phyloP scores from a whole-genome alignment of 2,888 invertebrate species.

The Papilio protenor region DNA sequence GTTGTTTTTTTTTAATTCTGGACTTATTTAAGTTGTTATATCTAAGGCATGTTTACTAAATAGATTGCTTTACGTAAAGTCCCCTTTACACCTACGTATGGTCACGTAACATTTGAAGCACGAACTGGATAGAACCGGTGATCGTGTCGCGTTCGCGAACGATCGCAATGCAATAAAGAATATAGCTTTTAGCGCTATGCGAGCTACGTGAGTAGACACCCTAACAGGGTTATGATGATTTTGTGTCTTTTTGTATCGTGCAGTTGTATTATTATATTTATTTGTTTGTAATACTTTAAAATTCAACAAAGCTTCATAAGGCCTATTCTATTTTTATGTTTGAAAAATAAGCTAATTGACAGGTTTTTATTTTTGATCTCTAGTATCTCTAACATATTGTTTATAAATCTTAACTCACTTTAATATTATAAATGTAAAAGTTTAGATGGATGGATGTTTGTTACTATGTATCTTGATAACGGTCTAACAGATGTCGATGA shows the following conservation, averaged over 20 bases:
- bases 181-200: slow-evolving; percentile 67
- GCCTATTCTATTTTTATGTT: neutral
- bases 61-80: slow-evolving; percentile 4
- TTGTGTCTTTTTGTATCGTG: slow-evolving; percentile 45
- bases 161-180: slow-evolving; percentile 63
- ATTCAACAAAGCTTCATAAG: neutral
- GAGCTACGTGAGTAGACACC: slow-evolving; percentile 51
- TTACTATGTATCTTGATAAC: too few relatives aligned
- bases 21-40: neutral
- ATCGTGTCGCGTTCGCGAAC: slow-evolving; percentile 51
- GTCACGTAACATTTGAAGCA: slow-evolving; percentile 66
- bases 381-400: too few relatives aligned
- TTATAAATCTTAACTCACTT: too few relatives aligned
- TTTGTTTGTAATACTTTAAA: slow-evolving; percentile 16
- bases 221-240: slow-evolving; percentile 56
- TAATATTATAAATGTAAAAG: too few relatives aligned
- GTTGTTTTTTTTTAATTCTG: neutral
- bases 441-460: too few relatives aligned
- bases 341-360: neutral
- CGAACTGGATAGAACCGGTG: slow-evolving; percentile 52
- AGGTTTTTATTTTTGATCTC: neutral
- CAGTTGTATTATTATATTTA: slow-evolving; percentile 25
- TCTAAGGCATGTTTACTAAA: neutral
- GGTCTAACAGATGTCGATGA: too few relatives aligned
- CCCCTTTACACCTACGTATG: slow-evolving; percentile 46